Percentiles rank a stretch among this genome's conserved stretches.
Evolutionary conservation across 2,888 invertebrate species (phyloP).

Genomic region (Neoaliturus tenellus): DNA sequence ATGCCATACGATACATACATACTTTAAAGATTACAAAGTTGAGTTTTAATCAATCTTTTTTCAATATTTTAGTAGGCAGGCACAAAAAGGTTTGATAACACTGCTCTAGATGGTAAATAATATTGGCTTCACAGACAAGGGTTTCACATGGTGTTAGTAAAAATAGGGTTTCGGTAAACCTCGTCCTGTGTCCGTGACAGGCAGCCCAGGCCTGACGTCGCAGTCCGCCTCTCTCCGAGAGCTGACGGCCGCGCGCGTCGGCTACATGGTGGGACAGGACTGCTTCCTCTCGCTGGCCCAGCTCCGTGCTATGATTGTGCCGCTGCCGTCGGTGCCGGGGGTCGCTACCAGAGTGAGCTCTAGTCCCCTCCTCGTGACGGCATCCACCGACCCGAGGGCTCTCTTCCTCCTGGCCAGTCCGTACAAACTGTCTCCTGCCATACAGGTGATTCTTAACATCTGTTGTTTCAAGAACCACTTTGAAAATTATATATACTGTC

Average conservation of each 20-base stretch:
- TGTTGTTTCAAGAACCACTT: too few relatives aligned
- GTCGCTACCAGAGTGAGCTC: not conserved
- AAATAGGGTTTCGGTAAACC: too few relatives aligned
- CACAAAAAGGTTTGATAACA: too few relatives aligned
- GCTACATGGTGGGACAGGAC: slow-evolving; percentile 71
- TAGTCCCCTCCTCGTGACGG: slow-evolving; percentile 7
- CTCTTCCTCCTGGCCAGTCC: slow-evolving; percentile 70
- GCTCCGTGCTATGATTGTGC: slow-evolving; percentile 70
- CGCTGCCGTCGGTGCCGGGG: slow-evolving; percentile 66
- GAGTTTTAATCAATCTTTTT: too few relatives aligned
- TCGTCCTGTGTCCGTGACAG: not conserved
- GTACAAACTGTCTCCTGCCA: slow-evolving; percentile 57
- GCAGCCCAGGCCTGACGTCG: slow-evolving; percentile 60
- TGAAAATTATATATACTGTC: too few relatives aligned
- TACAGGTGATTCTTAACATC: not conserved
- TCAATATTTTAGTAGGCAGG: too few relatives aligned
- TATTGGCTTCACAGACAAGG: too few relatives aligned
- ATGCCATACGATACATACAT: too few relatives aligned
- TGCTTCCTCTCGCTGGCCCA: slow-evolving; percentile 71
- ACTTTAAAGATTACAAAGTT: too few relatives aligned
- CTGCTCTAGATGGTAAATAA: too few relatives aligned
- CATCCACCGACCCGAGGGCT: slow-evolving; percentile 70
- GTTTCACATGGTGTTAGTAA: too few relatives aligned
- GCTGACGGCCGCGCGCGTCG: slow-evolving; percentile 62
- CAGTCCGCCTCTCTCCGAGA: slow-evolving; percentile 56